Evolutionary conservation across 1,140 invertebrate species (phyloP), one percentile per base, ranked within the genome.

Genomic region (Rhopalosiphum maidis): DNA sequence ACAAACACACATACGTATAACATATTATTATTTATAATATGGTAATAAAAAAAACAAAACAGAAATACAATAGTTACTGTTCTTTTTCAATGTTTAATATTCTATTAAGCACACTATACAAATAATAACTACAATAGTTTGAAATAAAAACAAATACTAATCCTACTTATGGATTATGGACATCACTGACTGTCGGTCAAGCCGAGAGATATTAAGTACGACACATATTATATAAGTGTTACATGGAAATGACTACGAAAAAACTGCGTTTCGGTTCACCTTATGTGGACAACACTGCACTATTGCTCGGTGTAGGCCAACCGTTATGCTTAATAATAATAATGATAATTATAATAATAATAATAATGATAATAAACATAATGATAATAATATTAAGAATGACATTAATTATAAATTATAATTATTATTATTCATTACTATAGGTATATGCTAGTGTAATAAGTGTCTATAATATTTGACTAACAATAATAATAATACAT

Each of bases 81-180:
- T 87, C 6, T 48, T 88, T 88, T 51, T 48, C 2, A 48, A 88
- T 48, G 43, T 88, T 43, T 88, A 88, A 88, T 88, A 48, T 88
- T 88, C 86, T 88, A 88, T 88, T 48, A 88, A 88, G 86, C 86
- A 88, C n/a, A 88, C 86, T 88, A 88, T 15, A 88, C 86, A 48
- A 88, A 88, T 48, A 88, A 88, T 48, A 88, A 88, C 86, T 88
- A 88, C 86, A 48, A 88, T 88, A 88, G 43, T 48, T 46, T 48
- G 86, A 88, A 88, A 88, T 88, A 88, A 88, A 88, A 88, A 88
- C 86, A 88, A 88, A 88, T 48, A 88, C 43, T 88, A 88, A 88
- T 88, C 46, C 46, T 48, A 88, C 30, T n/a, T 88, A 88, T 88
- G 86, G 86, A 48, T 88, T 88, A 41, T 35, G 86, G 86, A 48